Conservation (phyloP, 2,888 invertebrate species). For the Drosophila emarginata region DNA sequence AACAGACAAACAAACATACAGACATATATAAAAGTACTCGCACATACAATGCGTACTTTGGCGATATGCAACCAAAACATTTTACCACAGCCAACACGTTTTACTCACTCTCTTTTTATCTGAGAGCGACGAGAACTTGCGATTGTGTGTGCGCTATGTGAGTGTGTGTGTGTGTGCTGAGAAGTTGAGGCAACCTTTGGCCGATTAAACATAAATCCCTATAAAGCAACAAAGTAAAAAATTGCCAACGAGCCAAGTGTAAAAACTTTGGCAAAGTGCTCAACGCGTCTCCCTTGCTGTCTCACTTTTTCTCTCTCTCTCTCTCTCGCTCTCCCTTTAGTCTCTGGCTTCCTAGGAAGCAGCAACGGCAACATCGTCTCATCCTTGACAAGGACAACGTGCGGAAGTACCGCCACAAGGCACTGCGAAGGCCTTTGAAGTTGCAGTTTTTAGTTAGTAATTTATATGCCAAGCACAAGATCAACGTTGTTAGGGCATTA, state of each 20-base stretch:
- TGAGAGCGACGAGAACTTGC: slow-evolving; percentile 36
- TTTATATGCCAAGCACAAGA: slow-evolving; percentile 75
- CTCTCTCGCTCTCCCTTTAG: not conserved
- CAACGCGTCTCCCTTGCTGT: slow-evolving; percentile 47
- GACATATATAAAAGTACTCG: not conserved
- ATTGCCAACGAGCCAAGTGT: slow-evolving; percentile 73
- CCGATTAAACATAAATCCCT: slow-evolving; percentile 77
- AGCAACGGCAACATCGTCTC: not conserved
- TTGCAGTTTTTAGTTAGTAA: slow-evolving; percentile 47
- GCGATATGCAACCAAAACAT: slow-evolving; percentile 50
- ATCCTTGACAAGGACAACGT: slow-evolving; percentile 50
- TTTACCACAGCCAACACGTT: slow-evolving; percentile 31
- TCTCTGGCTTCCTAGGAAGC: slow-evolving; percentile 14
- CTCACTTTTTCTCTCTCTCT: not conserved
- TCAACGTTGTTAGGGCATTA: slow-evolving; percentile 74
- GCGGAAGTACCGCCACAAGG: slow-evolving; percentile 25
- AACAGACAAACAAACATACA: not conserved
- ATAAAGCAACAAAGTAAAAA: slow-evolving; percentile 76
- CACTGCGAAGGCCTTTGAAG: slow-evolving; percentile 60
- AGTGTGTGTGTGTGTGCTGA: slow-evolving; percentile 31
- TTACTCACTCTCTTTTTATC: not conserved
- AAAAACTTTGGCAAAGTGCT: slow-evolving; percentile 74
- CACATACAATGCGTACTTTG: slow-evolving; percentile 16
- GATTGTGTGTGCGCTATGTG: slow-evolving; percentile 19
- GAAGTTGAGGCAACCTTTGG: slow-evolving; percentile 63